A percentile compares a stretch with the other conserved stretches of the same genome.
Evolutionary conservation across 1,140 invertebrate species (phyloP).

Genomic region (Sogatella furcifera): DNA sequence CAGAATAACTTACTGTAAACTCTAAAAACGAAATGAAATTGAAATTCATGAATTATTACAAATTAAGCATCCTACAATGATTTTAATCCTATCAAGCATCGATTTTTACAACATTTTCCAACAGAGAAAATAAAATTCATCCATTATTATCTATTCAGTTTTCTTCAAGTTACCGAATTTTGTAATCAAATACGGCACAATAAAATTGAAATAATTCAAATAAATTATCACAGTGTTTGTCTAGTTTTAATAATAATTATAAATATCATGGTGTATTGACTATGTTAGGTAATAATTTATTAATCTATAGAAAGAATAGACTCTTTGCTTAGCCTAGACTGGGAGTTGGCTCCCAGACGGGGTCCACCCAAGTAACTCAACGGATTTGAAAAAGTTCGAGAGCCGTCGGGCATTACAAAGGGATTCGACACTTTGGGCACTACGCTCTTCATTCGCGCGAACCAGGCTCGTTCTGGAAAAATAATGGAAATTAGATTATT

Average conservation of each 20-base stretch:
- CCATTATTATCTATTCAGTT: too few relatives aligned
- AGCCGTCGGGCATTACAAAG: slow-evolving; percentile 39
- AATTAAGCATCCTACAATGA: too few relatives aligned
- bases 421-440: slow-evolving; percentile 21
- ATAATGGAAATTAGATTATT: slow-evolving; percentile 19
- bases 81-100: too few relatives aligned
- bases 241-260: too few relatives aligned
- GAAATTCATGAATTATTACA: too few relatives aligned
- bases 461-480: slow-evolving; percentile 1
- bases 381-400: slow-evolving; percentile 52
- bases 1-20: too few relatives aligned
- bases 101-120: too few relatives aligned
- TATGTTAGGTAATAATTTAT: slow-evolving; percentile 11
- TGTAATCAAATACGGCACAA: background rate
- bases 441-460: slow-evolving; percentile 7
- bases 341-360: slow-evolving; percentile 35
- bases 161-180: slow-evolving; percentile 21
- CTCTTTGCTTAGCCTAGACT: slow-evolving; percentile 43
- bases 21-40: too few relatives aligned
- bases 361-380: slow-evolving; percentile 60
- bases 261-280: too few relatives aligned
- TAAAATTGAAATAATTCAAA: too few relatives aligned
- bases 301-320: slow-evolving; percentile 59
- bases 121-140: too few relatives aligned
- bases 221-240: too few relatives aligned